phyloP scores from a whole-genome alignment of 2,888 invertebrate species.

The Agelastica alni region DNA sequence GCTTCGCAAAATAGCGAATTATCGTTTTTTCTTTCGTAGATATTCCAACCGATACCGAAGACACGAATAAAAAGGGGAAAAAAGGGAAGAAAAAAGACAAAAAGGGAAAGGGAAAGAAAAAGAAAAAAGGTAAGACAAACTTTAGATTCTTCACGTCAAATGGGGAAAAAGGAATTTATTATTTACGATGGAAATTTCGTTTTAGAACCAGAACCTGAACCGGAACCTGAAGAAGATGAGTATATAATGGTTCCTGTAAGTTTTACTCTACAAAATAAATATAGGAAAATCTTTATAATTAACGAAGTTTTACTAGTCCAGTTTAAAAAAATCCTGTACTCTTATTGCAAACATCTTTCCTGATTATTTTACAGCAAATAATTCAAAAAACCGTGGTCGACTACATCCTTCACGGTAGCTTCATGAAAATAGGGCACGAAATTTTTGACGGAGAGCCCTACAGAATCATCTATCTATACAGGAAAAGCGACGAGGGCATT shows the following conservation, averaged over 20 bases:
- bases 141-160: not conserved
- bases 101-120: constrained; percentile 39
- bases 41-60: constrained; percentile 18
- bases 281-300: constrained; percentile 40
- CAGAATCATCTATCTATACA: constrained; percentile 73
- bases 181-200: not conserved
- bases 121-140: constrained; percentile 39
- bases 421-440: constrained; percentile 61
- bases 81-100: constrained; percentile 38
- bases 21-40: constrained; percentile 12
- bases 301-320: too few relatives aligned
- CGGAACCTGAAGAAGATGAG: constrained; percentile 35
- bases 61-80: constrained; percentile 35
- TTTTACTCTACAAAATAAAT: too few relatives aligned
- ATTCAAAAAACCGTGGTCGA: constrained; percentile 72
- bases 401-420: constrained; percentile 70
- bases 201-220: constrained; percentile 33
- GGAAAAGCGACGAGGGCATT: constrained; percentile 65
- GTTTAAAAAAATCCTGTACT: too few relatives aligned
- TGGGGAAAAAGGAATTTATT: not conserved
- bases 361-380: too few relatives aligned
- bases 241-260: constrained; percentile 37
- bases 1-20: too few relatives aligned
- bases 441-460: constrained; percentile 32
- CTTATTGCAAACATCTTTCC: too few relatives aligned